Evolutionary conservation across 2,797 vertebrate species (phyloP).

Genomic region (Fistularia tabacaria): DNA sequence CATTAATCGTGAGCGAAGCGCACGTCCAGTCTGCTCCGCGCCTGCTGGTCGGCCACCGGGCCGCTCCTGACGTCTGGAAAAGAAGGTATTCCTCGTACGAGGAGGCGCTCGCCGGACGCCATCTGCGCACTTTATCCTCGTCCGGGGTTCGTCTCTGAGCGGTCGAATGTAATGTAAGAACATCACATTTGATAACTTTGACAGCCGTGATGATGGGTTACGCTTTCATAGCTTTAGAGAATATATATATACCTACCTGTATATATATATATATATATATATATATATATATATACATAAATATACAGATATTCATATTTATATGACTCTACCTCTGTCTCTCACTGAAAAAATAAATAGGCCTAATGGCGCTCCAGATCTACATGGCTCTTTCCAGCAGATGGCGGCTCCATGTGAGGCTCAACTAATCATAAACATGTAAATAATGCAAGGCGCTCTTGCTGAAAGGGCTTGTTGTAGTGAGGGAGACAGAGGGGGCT

Average conservation of each 20-base stretch:
- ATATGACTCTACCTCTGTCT: no score
- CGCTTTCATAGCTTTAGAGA: no score
- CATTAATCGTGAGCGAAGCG: no score
- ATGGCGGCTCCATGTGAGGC: conserved; percentile 67
- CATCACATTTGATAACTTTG: conserved; percentile 47
- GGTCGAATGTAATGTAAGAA: conserved; percentile 40
- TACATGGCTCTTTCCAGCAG: conserved; percentile 52
- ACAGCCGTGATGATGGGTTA: background rate
- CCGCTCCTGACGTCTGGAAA: no score
- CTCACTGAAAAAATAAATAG: no score
- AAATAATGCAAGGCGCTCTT: conserved; percentile 72
- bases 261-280: no score
- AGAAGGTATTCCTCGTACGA: background rate
- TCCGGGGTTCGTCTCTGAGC: conserved; percentile 42
- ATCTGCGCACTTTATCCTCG: conserved; percentile 39
- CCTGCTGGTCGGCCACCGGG: no score
- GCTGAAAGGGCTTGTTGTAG: conserved; percentile 43
- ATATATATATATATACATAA: no score
- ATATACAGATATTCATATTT: no score
- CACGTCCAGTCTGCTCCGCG: no score
- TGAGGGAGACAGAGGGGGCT: conserved; percentile 30
- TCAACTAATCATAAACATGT: conserved; percentile 73
- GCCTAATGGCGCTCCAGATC: conserved; percentile 45
- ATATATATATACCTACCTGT: no score
- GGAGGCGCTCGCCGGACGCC: conserved; percentile 13